phyloP scores from a whole-genome alignment of 2,113 vertebrate genomes.

The Poecilia latipinna region DNA sequence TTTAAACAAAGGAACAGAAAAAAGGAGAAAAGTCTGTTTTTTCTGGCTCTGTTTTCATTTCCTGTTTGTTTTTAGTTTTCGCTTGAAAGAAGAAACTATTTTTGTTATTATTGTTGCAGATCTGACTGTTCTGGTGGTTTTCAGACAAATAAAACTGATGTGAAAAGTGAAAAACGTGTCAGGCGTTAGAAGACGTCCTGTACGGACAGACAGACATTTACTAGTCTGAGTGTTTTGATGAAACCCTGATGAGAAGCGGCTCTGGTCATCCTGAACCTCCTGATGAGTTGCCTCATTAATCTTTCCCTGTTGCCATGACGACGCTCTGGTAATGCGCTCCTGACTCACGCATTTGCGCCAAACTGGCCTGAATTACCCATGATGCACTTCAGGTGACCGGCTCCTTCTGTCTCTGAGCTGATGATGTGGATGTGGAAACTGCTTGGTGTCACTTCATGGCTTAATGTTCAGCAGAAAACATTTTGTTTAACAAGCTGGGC shows the following conservation, averaged over 20 bases:
- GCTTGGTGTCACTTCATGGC: background rate
- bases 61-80: no score
- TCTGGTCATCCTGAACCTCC: background rate
- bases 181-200: background rate
- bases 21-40: no score
- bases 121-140: no score
- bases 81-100: no score
- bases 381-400: background rate
- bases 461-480: background rate
- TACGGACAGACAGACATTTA: background rate
- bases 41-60: no score
- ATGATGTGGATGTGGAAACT: background rate
- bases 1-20: no score
- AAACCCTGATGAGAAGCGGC: constrained; percentile 14
- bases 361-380: background rate
- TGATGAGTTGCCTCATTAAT: constrained; percentile 22
- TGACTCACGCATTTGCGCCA: background rate
- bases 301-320: constrained; percentile 14
- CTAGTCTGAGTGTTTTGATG: background rate
- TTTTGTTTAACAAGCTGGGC: background rate
- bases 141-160: no score
- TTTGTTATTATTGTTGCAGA: no score
- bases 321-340: constrained; percentile 18
- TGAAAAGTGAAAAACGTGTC: background rate
- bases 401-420: background rate